Evolutionary conservation across 1,140 invertebrate species (phyloP), one percentile per base, ranked within the genome.

Genomic region (Pachypsylla venusta): DNA sequence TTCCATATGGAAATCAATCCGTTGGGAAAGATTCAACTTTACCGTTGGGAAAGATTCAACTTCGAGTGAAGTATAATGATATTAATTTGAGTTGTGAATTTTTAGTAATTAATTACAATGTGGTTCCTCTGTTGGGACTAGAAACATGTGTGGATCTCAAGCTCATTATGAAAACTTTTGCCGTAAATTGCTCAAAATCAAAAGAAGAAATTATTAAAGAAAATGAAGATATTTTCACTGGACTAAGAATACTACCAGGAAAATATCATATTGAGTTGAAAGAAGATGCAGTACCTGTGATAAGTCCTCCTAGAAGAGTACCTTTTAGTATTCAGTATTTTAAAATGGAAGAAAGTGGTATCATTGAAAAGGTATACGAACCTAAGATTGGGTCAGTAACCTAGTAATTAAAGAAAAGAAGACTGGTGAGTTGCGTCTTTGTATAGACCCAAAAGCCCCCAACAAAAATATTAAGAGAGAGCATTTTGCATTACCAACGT

Each of bases 321-420:
- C 70, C 71, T 27, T 68, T 72, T 56, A 57, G 61, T 24, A 53
- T 72, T 22, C 54, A 60, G 39, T 56, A 68, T 39, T 60, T 66
- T 53, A 35, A 35, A 10, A 10, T 35, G 10, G 30, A 10, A 10
- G 10, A n/a, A 35, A 35, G n/a, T 12, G 10, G n/a, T 12, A 35
- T 10, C 10, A 35, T n/a, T 12, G n/a, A n/a, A 10, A 35, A 39
- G 19, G 39, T 10, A 20, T 35, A 40, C 16, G 30, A 14, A 35
- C 25, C 28, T 27, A 10, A 57, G 19, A 27, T 39, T 57, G 19
- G 10, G 26, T 39, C 28, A 35, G 28, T 24, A 20, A 39, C 30
- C 19, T 16, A 25, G 12, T 57, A 22, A 13, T 35, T 19, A 25
- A 25, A 19, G 1, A 16, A 35, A 25, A 39, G 30, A 16, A 19